Evolutionary conservation across 2,888 invertebrate species (phyloP), one percentile per base, ranked within the genome.

Genomic region (Athalia rosae): DNA sequence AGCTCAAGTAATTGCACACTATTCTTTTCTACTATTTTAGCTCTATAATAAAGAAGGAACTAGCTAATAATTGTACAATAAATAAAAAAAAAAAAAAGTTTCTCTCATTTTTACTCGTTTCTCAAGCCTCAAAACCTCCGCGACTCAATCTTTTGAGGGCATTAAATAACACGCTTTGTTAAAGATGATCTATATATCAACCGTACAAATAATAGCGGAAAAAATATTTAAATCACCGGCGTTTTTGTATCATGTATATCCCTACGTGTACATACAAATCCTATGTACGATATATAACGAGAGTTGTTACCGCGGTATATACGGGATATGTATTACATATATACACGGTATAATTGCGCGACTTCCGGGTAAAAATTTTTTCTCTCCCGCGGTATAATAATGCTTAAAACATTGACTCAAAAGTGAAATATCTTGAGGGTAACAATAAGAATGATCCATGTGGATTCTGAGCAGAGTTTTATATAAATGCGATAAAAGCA

Each of bases 1-100:
- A 53, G 43, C 28, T 28, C 71, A 58, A 71, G 71, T 58, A 71
- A 71, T 71, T 71, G 71, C 58, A 71, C 41, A 58, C 58, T 56
- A 11, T 56, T 15, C 58, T 56, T 58, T 56, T 15, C 71, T 45
- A 71, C 71, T 71, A 13, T 28, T 58, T 58, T 71, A 43, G 71
- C 56, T 71, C 56, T 58, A 71, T 58, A 56, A 58, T 71, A 58
- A 71, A 71, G 58, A 71, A 43, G 58, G 50, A 58, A 56, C 71
- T 56, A 71, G 58, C 56, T 71, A 58, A 71, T 71, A 71, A 71
- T 58, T 56, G 58, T 41, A 45, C 45, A 71, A 28, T 28, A 28
- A 67, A 45, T 11, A 53, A 53, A 41, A 45, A 53, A 41, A 41
- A 56, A 71, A 58, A 56, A 56, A 58, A 45, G 13, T 71, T 53